Base-by-base conservation (phyloP, 1,140 invertebrate species). In the Rhagoletis pomonella region DNA sequence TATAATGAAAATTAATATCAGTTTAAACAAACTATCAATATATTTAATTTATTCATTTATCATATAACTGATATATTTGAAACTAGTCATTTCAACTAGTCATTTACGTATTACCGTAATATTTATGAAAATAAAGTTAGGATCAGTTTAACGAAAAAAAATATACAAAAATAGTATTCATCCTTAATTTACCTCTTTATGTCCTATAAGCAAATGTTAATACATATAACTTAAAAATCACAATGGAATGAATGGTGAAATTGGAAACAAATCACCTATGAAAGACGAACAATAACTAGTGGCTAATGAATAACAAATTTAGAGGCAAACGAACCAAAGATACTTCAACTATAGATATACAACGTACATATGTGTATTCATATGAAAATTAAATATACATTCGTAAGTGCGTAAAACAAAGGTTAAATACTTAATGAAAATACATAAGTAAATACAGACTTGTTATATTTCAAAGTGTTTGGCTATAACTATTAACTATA, bases 281-380 rank as follows among this genome's bases (percentile, higher is more conserved):
- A 85, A 85, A 85, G 84, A 39, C 84, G 84, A 85, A 85, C 84
- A 85, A 85, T 85, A 85, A 85, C 59, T 85, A 85, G 84, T 85
- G 50, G 84, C 12, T 85, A 85, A 85, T 62, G 29, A 85, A 42
- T 85, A 85, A 29, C 59, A 60, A 85, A 85, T 60, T 4, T 85
- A 60, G 14, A 62, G 55, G 73, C 73, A 81, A 81, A 81, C 73
- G 47, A 50, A 81, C 73, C 73, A 81, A 81, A 81, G 73, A 81
- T 55, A 81, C 44, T 81, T 55, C 73, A 58, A 81, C 73, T 81
- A 81, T 42, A 81, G 42, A 81, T 19, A 81, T 9, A 73, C 29
- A 5, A 67, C 4, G 1, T 73, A n/a, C n/a, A n/a, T n/a, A 44
- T 17, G 17, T 73, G 42, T 73, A 73, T 73, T 39, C 14, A 73